Evolutionary conservation across 2,888 invertebrate species (phyloP).

Genomic region (Leucoptera coffeella): DNA sequence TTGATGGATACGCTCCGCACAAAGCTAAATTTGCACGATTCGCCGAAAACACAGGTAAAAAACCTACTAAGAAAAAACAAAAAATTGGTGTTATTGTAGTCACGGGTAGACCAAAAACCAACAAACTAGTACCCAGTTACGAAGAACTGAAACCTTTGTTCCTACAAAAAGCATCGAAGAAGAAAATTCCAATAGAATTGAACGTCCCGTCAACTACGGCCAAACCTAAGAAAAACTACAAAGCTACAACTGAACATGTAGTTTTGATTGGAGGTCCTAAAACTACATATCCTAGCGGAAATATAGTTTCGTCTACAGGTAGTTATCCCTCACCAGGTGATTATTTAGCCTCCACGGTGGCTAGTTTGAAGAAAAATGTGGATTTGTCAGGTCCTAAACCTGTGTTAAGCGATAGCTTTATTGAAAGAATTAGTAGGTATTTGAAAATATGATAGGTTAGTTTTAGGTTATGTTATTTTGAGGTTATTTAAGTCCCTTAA

Average conservation of each 20-base stretch:
- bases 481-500: no score
- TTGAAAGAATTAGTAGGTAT: constrained; percentile 35
- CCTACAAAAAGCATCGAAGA: constrained; percentile 11
- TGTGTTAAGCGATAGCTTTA: constrained; percentile 20
- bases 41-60: no score
- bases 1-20: constrained; percentile 17
- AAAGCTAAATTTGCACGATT: constrained; percentile 24
- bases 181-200: constrained; percentile 12
- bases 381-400: constrained; percentile 16
- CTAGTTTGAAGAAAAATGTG: constrained; percentile 22
- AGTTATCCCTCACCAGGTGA: constrained; percentile 8
- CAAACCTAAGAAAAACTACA: constrained; percentile 6
- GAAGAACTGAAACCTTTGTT: constrained; percentile 22
- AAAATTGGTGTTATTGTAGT: no score
- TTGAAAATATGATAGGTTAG: no score
- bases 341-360: constrained; percentile 26
- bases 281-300: constrained; percentile 17
- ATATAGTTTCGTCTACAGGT: constrained; percentile 9
- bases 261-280: constrained; percentile 18
- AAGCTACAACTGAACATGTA: constrained; percentile 16
- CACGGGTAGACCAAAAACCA: no score
- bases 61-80: no score
- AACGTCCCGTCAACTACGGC: constrained; percentile 15
- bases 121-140: no score
- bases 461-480: no score